Conservation (phyloP, 2,888 invertebrate species). For the Lasius platythorax region DNA sequence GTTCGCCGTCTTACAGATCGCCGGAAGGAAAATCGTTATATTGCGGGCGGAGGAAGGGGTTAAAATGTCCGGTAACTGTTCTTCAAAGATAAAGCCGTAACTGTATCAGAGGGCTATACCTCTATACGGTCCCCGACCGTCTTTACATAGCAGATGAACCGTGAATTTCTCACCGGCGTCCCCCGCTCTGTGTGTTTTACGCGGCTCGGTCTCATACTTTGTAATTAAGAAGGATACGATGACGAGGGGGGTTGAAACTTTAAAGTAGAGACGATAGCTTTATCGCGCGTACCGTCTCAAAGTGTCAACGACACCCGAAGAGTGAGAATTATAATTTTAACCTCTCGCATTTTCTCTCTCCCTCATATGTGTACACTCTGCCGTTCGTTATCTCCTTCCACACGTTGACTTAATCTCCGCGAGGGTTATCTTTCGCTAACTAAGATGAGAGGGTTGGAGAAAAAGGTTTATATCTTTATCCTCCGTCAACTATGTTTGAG, state of each 20-base stretch:
- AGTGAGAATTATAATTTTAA: conserved; percentile 40
- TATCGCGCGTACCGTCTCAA: conserved; percentile 31
- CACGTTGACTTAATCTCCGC: not conserved
- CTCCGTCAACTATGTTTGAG: not conserved
- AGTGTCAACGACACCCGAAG: conserved; percentile 13
- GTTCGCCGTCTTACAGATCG: not conserved
- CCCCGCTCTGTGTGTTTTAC: conserved; percentile 37
- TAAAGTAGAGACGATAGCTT: conserved; percentile 44
- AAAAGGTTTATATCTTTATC: not conserved
- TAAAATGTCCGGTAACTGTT: conserved; percentile 31
- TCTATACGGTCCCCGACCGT: conserved; percentile 3
- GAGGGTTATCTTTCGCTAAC: not conserved
- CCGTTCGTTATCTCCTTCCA: not conserved
- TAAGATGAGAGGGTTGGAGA: not conserved
- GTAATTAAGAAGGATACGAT: conserved; percentile 47
- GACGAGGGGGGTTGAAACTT: conserved; percentile 18
- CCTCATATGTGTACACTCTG: not conserved
- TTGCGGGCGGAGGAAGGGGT: not conserved
- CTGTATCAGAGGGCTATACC: not conserved
- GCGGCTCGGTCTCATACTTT: conserved; percentile 26
- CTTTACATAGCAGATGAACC: conserved; percentile 49
- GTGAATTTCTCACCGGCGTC: conserved; percentile 28
- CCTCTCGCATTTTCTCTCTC: conserved; percentile 10
- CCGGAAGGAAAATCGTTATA: conserved; percentile 7
- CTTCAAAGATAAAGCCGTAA: conserved; percentile 19